A percentile compares a stretch with the other conserved stretches of the same genome.
These are phyloP conservation scores for Anticlea derivata DNA, from an alignment of 2,888 invertebrate species.

Conservation along the genomic window DNA sequence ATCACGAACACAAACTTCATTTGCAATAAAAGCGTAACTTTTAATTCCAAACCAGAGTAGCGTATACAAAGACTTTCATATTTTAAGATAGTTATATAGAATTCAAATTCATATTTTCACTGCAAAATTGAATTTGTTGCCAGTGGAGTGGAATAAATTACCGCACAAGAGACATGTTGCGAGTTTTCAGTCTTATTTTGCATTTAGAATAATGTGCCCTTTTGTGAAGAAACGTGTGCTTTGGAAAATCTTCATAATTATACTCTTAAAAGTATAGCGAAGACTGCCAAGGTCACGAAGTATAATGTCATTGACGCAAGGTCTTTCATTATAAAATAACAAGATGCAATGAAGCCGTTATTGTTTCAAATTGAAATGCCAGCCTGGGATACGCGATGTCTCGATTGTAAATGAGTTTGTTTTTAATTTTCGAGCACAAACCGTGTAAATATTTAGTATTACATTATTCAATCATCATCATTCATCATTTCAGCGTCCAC, in stretches of 20 bases:
- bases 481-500: too few species aligned
- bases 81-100: conserved; percentile 43
- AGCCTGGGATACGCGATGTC: neutral
- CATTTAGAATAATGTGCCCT: conserved; percentile 9
- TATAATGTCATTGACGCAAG: neutral
- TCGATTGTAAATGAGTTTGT: conserved; percentile 14
- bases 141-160: conserved; percentile 40
- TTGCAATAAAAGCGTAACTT: conserved; percentile 35
- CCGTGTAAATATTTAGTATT: too few species aligned
- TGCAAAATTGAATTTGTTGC: conserved; percentile 46
- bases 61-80: conserved; percentile 35
- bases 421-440: conserved; percentile 6
- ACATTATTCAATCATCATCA: too few species aligned
- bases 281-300: too few species aligned
- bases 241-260: neutral
- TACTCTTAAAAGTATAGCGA: too few species aligned
- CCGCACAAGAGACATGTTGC: conserved; percentile 25
- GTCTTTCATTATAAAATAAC: conserved; percentile 22
- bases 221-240: neutral
- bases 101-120: conserved; percentile 48
- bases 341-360: conserved; percentile 18
- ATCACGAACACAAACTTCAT: conserved; percentile 12
- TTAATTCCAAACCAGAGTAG: conserved; percentile 41
- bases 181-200: conserved; percentile 16
- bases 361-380: conserved; percentile 23